These are phyloP conservation scores for Drosophila colorata DNA, from an alignment of 2,888 invertebrate species.

Conservation along the genomic window DNA sequence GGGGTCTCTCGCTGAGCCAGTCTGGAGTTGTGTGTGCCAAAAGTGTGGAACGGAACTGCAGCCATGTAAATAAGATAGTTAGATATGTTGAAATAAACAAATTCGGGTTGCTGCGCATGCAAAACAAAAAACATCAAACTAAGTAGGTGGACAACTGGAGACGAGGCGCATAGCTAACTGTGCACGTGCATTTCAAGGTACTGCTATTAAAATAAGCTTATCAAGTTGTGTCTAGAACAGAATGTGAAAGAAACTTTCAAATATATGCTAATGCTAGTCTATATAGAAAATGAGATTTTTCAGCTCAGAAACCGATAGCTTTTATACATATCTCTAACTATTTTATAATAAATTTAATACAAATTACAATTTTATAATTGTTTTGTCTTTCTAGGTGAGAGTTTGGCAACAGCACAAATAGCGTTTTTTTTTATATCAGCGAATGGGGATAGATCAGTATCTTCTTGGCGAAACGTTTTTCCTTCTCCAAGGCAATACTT, in stretches of 20 bases:
- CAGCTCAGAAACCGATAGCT: too few species aligned
- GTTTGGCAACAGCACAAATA: too few species aligned
- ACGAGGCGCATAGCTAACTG: constrained; percentile 26
- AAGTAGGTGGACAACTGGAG: constrained; percentile 43
- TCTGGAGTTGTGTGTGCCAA: constrained; percentile 21
- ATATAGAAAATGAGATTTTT: too few species aligned
- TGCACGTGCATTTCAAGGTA: background rate
- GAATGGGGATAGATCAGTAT: too few species aligned
- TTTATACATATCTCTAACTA: too few species aligned
- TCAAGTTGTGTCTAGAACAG: background rate
- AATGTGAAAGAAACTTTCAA: background rate
- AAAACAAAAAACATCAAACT: background rate
- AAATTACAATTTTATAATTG: too few species aligned
- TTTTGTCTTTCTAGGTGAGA: too few species aligned
- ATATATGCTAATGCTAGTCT: too few species aligned
- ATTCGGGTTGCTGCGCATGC: constrained; percentile 47
- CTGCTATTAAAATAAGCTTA: background rate
- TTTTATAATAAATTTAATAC: too few species aligned
- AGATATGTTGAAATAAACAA: constrained; percentile 66
- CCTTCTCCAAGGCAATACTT: too few species aligned
- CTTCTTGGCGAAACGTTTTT: too few species aligned
- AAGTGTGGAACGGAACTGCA: constrained; percentile 55
- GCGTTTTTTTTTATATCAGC: too few species aligned
- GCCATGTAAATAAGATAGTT: constrained; percentile 66
- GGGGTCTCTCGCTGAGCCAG: background rate